Evolutionary conservation across 2,888 invertebrate genomes (phyloP).

Genomic region (Pachliopta kotzebuea): DNA sequence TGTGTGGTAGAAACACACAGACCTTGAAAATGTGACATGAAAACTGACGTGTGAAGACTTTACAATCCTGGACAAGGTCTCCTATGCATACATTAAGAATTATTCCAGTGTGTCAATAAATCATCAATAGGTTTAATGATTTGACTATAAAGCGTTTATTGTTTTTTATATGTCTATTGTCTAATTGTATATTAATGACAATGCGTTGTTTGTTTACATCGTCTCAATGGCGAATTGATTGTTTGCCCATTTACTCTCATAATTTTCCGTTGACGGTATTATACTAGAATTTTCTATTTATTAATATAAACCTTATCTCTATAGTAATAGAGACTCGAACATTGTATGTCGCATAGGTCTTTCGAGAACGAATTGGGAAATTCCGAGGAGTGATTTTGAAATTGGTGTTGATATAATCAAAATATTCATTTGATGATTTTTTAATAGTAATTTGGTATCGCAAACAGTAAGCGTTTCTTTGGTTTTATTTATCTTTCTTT

Average conservation of each 20-base stretch:
- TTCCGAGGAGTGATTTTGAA: not conserved
- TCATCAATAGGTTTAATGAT: not conserved
- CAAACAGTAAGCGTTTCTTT: too few species aligned
- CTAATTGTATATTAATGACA: conserved; percentile 8
- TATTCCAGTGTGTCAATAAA: not conserved
- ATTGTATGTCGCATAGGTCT: not conserved
- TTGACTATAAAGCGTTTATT: not conserved
- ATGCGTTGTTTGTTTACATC: conserved; percentile 23
- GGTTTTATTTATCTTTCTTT: too few species aligned
- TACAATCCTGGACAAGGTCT: too few species aligned
- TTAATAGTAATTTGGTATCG: too few species aligned
- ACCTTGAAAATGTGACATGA: too few species aligned
- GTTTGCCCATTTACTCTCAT: conserved; percentile 14
- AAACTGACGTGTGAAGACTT: too few species aligned
- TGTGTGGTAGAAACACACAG: too few species aligned
- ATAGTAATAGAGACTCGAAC: not conserved
- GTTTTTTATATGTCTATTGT: not conserved
- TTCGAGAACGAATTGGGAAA: conserved; percentile 14
- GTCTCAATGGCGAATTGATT: conserved; percentile 20
- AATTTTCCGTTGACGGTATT: conserved; percentile 13
- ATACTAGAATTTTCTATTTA: conserved; percentile 6
- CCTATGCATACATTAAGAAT: too few species aligned
- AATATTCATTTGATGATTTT: not conserved
- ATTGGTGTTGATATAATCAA: not conserved
- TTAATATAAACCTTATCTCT: conserved; percentile 1